A percentile compares a stretch with the other conserved stretches of the same genome.
phyloP scores from a whole-genome alignment of 2,888 invertebrate species.

The Didymodactylos carnosus region DNA sequence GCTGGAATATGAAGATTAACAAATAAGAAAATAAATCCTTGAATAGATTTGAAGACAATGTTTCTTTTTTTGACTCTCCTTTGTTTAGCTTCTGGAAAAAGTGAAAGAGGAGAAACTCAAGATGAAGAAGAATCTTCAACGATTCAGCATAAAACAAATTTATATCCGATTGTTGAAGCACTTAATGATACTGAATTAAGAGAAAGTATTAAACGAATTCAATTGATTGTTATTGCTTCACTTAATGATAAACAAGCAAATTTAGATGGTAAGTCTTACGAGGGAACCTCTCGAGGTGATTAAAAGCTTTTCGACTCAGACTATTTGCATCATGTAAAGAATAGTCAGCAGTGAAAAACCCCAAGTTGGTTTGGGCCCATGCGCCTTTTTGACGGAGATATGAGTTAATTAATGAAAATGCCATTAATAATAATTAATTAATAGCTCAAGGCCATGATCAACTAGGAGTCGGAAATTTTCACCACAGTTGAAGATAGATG shows the following conservation, averaged over 20 bases:
- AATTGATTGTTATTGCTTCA: slow-evolving; percentile 59
- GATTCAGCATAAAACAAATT: background rate
- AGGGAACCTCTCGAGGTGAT: too few relatives aligned
- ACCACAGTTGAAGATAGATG: too few relatives aligned
- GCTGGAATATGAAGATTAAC: background rate
- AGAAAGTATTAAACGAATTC: slow-evolving; percentile 15
- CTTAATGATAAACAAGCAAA: slow-evolving; percentile 66
- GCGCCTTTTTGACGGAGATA: too few relatives aligned
- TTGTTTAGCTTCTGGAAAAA: background rate
- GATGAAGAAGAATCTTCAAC: slow-evolving; percentile 21
- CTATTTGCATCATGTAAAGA: too few relatives aligned
- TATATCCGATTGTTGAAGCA: background rate
- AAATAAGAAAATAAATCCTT: background rate
- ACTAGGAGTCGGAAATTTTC: too few relatives aligned
- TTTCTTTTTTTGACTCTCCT: too few relatives aligned
- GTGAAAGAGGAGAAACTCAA: background rate
- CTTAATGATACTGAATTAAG: slow-evolving; percentile 23
- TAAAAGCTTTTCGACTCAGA: too few relatives aligned
- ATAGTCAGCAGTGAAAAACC: too few relatives aligned
- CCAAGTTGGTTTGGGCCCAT: too few relatives aligned
- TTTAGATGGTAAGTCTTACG: slow-evolving; percentile 55
- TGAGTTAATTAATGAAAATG: too few relatives aligned
- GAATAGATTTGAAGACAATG: background rate
- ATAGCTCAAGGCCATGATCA: too few relatives aligned
- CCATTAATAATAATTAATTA: too few relatives aligned